Conservation (phyloP, 2,113 vertebrate species). For the Mus musculus region DNA sequence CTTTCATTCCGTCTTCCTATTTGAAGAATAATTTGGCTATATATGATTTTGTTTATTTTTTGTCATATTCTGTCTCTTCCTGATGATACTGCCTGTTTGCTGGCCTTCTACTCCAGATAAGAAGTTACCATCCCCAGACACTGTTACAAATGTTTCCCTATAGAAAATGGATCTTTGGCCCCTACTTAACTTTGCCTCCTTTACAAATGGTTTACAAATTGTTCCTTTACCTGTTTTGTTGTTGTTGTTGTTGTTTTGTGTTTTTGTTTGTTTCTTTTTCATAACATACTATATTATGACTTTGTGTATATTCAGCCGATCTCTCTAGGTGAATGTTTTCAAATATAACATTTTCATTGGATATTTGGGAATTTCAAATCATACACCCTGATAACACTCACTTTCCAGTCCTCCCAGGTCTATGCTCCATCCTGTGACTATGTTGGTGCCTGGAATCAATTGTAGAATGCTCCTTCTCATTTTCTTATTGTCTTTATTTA, state of each 20-base stretch:
- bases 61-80: neutral
- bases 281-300: too few species aligned
- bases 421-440: neutral
- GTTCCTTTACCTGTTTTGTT: neutral
- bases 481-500: neutral
- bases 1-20: neutral
- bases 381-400: neutral
- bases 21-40: slow-evolving; percentile 16
- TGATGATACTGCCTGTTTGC: neutral
- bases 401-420: neutral
- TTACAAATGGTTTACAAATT: neutral
- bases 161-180: neutral
- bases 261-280: too few species aligned
- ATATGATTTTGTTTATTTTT: neutral
- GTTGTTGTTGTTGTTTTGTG: too few species aligned
- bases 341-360: neutral
- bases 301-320: neutral
- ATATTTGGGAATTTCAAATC: too few species aligned
- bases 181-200: neutral
- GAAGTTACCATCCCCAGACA: neutral
- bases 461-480: neutral
- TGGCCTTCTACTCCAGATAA: neutral
- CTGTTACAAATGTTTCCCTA: neutral
- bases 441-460: neutral
- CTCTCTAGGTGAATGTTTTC: neutral